Conservation (phyloP, 2,113 vertebrate genomes). For the Alethe castanea region DNA sequence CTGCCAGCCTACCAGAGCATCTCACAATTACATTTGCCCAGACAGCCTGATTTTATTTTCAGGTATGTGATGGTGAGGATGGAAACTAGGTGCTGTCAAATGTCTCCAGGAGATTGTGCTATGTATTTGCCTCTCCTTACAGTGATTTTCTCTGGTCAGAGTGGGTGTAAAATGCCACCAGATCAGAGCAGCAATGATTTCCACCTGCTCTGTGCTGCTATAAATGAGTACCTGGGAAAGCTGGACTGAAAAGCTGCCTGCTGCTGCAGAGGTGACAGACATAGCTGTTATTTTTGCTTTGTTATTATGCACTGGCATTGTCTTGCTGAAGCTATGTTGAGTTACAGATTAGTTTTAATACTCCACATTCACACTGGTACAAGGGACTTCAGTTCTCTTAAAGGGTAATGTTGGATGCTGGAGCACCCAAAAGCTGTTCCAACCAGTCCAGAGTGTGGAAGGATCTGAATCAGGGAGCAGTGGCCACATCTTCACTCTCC, state of each 20-base stretch:
- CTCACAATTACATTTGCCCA: neutral
- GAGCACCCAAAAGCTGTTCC: neutral
- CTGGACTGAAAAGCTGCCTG: neutral
- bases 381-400: neutral
- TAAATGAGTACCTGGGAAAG: neutral
- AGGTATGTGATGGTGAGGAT: neutral
- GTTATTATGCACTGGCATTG: neutral
- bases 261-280: constrained; percentile 17
- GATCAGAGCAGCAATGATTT: neutral
- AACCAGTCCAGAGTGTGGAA: neutral
- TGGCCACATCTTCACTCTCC: neutral
- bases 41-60: neutral
- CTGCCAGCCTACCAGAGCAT: neutral
- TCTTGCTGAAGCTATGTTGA: neutral
- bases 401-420: neutral
- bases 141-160: neutral
- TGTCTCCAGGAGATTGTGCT: neutral
- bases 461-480: neutral
- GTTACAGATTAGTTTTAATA: neutral
- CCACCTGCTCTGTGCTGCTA: constrained; percentile 6
- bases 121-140: neutral
- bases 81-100: neutral
- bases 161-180: neutral
- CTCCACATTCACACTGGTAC: neutral
- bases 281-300: constrained; percentile 3